Evolutionary conservation across 1,140 invertebrate genomes (phyloP).

Genomic region (Fopius arisanus): DNA sequence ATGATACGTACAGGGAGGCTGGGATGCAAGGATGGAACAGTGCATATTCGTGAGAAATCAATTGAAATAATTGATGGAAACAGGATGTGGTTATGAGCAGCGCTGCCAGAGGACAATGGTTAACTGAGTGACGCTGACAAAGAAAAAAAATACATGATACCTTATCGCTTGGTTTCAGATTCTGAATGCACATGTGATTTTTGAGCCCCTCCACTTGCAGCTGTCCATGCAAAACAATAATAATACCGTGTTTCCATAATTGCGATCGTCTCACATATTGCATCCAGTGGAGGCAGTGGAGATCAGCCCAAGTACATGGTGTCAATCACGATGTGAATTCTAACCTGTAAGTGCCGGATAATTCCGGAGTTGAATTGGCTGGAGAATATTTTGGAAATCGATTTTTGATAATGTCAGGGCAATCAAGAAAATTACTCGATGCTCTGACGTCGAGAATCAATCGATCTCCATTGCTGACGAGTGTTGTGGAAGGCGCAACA

Average conservation of each 20-base stretch:
- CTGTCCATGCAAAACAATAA: neutral
- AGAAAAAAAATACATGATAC: neutral
- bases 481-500: slow-evolving; percentile 42
- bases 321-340: neutral
- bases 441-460: slow-evolving; percentile 41
- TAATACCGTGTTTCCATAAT: neutral
- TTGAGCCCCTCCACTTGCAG: neutral
- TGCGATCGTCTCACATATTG: neutral
- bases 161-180: neutral
- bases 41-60: no score
- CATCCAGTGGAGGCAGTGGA: no score
- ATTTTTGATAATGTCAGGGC: slow-evolving; percentile 38
- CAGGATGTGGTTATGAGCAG: neutral
- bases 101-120: neutral
- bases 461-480: slow-evolving; percentile 41
- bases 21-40: no score
- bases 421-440: slow-evolving; percentile 44
- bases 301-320: no score
- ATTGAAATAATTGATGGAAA: no score
- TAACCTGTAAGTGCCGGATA: neutral
- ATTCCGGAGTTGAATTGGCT: neutral
- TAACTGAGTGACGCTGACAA: neutral
- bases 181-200: neutral
- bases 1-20: no score
- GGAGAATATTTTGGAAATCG: neutral